Evolutionary conservation across 2,888 invertebrate genomes (phyloP).

Genomic region (Pristionchus maxplancki): DNA sequence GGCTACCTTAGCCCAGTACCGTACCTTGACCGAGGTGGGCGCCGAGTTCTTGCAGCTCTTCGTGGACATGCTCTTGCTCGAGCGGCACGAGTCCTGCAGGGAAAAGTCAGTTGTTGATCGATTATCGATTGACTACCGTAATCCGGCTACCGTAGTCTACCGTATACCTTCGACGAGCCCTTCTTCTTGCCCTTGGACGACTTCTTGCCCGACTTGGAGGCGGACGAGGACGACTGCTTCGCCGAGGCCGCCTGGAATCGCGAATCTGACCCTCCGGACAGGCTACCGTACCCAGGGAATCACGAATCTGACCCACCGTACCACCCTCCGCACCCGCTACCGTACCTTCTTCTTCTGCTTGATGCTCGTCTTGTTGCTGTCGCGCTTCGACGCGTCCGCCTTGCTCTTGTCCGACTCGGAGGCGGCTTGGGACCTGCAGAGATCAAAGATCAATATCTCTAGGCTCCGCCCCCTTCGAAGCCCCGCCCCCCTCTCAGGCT

Average conservation of each 20-base stretch:
- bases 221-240: not conserved
- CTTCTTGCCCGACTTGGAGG: not conserved
- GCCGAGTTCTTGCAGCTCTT: not conserved
- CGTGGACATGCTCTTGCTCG: not conserved
- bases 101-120: no score
- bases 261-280: no score
- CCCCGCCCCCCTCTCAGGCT: not conserved
- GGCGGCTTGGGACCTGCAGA: not conserved
- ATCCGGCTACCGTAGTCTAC: no score
- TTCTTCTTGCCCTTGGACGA: conserved; percentile 1
- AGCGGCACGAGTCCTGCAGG: not conserved
- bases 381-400: not conserved
- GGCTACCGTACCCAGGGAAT: not conserved
- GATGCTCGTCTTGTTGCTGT: not conserved
- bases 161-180: not conserved
- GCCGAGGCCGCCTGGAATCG: not conserved
- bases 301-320: not conserved
- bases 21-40: conserved; percentile 23
- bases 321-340: not conserved
- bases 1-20: not conserved
- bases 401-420: not conserved
- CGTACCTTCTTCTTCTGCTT: conserved; percentile 18
- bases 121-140: no score
- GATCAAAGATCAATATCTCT: not conserved
- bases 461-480: not conserved